Base-by-base conservation (phyloP, 2,888 invertebrate genomes). In the Teinopalpus imperialis region DNA sequence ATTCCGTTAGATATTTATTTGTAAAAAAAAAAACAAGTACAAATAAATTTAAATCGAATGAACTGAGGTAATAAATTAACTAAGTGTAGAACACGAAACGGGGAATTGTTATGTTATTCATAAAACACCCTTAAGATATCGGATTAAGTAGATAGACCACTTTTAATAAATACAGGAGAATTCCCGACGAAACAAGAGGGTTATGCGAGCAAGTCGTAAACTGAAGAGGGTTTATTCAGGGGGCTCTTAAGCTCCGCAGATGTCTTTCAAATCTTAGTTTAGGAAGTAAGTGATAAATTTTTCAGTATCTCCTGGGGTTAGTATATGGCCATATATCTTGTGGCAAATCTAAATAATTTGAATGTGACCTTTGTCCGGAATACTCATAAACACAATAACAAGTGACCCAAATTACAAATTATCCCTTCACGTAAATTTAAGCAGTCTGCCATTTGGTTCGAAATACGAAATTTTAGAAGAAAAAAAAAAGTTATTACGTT, bases 211-310 rank as follows among this genome's bases (percentile, higher is more conserved):
- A 8, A 23, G 40, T 46, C 40, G 35, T 46, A 46, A 46, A 46
- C 35, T 30, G 14, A 6, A 9, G 13, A 12, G 26, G 26, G 40
- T 45, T 46, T 46, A 23, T 46, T 46, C 40, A 46, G 21, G 40
- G 45, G 27, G 34, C 40, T 34, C 40, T 46, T 40, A 46, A 40
- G 45, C 14, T 46, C 14, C 45, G 34, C 45, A 46, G 40, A 40
- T 46, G 40, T 46, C 45, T 29, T 40, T 40, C 40, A 35, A 46
- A 41, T 35, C 40, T 41, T 35, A 30, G 46, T 41, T 34, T 30
- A 23, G 35, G 34, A 21, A 5, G 10, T 21, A 23, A 20, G 24
- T 40, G 41, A 46, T 46, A 12, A 41, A 41, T 46, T 46, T 46
- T 46, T 34, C 30, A 46, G 13, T 6, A 18, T 3, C 16, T 35